Base-by-base conservation (phyloP, 2,113 vertebrate species). In the Anolis carolinensis region DNA sequence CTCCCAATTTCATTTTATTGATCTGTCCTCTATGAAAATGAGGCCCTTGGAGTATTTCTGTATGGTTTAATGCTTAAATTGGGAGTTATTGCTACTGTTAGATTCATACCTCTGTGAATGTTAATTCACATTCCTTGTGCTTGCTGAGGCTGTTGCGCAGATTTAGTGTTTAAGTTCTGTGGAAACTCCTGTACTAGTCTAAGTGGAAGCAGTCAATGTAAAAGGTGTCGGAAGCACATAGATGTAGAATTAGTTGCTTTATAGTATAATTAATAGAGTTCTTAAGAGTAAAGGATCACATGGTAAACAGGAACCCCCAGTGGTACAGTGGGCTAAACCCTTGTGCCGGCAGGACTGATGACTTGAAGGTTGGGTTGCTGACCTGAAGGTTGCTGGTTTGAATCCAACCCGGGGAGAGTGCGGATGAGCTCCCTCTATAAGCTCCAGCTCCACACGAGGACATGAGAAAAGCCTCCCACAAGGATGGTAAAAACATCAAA, bases 11-110 rank as follows among this genome's bases (percentile, higher is more conserved):
- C 91, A 87, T 92, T 87, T 79, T 82, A 32, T 27, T 90, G 80
- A 89, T 87, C 85, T 71, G 55, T 84, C 39, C 81, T 89, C 83
- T 93, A 90, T 87, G 89, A 89, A 89, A 91, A 90, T 63, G 39
- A 88, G 85, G 88, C 91, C 91, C 92, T 71, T 78, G 74, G 88
- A 89, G 88, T 88, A 86, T 83, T 32, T 77, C 81, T 78, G 85
- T 67, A 76, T 89, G 75, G 44, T 82, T 87, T 50, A 72, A 30
- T 77, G 25, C 77, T 87, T 84, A 84, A 84, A 55, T 10, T 79
- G 92, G 79, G 87, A 91, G 93, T 93, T 93, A 92, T 88, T 89
- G 86, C 90, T 88, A 81, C 93, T 88, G 72, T 74, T 90, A 87
- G 91, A 75, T 92, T 85, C 77, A 87, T 86, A 85, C 68, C 27